Conservation (phyloP, 2,113 vertebrate genomes). For the Cyanoramphus novaezelandiae region DNA sequence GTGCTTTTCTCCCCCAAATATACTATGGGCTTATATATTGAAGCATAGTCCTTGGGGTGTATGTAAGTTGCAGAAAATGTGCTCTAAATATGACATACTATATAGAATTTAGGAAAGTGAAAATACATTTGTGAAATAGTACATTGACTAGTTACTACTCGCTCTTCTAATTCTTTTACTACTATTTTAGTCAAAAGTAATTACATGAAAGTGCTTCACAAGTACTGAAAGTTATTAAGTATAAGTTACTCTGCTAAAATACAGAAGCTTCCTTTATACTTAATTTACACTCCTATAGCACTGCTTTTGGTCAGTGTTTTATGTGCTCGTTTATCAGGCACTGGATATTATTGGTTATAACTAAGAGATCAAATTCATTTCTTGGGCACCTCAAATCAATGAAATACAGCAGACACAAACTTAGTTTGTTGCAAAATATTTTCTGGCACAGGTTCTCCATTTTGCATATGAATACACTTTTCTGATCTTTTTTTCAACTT, state of each 20-base stretch:
- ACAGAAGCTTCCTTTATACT: not conserved
- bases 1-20: not conserved
- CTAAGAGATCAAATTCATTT: not conserved
- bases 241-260: not conserved
- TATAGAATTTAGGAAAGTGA: not conserved
- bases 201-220: not conserved
- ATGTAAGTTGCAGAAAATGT: not conserved
- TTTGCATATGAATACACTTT: not conserved
- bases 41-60: not conserved
- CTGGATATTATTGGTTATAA: not conserved
- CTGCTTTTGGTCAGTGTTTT: not conserved
- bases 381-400: not conserved
- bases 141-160: not conserved
- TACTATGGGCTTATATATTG: not conserved
- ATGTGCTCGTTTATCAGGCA: not conserved
- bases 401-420: not conserved
- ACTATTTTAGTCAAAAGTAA: not conserved
- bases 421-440: not conserved
- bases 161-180: not conserved
- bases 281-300: not conserved
- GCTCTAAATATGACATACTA: not conserved
- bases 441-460: not conserved
- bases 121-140: not conserved
- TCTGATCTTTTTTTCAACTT: not conserved
- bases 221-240: not conserved